Conservation (phyloP, 2,113 vertebrate species). For the Periophthalmodon schlosseri region DNA sequence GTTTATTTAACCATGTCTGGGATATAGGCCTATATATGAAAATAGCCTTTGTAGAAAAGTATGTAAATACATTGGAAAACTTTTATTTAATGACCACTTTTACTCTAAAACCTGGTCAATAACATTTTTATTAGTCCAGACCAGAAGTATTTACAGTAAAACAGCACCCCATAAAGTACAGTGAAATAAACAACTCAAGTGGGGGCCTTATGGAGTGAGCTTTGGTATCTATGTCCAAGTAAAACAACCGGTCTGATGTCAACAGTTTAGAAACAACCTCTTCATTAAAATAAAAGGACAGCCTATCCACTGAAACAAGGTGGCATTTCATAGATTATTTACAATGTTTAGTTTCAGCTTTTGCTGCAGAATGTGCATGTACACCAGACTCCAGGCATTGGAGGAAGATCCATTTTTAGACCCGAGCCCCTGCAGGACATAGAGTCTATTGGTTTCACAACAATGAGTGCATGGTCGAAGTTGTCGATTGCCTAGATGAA, state of each 20-base stretch:
- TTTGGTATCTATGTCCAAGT: not conserved
- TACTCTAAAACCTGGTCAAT: slow-evolving; percentile 4
- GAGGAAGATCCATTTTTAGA: too few species aligned
- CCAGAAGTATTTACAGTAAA: slow-evolving; percentile 25
- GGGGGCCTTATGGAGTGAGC: not conserved
- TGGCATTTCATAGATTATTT: not conserved
- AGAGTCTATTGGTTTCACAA: too few species aligned
- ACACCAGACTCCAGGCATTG: too few species aligned
- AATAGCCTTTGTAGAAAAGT: not conserved
- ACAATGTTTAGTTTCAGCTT: not conserved
- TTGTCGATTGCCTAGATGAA: too few species aligned
- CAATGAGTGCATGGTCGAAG: too few species aligned
- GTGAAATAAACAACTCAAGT: slow-evolving; percentile 35
- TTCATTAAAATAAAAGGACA: not conserved
- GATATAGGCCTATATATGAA: slow-evolving; percentile 25
- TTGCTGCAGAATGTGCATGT: not conserved
- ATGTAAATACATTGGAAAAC: not conserved
- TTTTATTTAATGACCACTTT: not conserved
- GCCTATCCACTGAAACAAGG: not conserved
- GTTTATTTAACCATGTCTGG: slow-evolving; percentile 41
- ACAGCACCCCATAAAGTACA: slow-evolving; percentile 36
- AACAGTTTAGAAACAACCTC: not conserved
- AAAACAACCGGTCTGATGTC: not conserved
- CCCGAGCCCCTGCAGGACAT: too few species aligned
- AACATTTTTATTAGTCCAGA: slow-evolving; percentile 20